Conservation (phyloP, 2,113 vertebrate species). For the Ceyx cyanopectus region DNA sequence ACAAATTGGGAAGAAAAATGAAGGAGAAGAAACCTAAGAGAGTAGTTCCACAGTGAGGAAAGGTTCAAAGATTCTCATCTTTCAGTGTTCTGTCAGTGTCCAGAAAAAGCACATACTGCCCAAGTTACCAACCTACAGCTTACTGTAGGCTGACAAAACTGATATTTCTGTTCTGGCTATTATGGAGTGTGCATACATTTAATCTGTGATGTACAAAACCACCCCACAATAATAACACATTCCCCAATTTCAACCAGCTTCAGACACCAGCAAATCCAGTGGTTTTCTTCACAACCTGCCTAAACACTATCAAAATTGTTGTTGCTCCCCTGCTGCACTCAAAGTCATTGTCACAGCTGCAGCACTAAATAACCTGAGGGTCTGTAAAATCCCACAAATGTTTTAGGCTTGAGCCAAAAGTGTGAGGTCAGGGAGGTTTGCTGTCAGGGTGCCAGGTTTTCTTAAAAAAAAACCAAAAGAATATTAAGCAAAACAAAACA, state of each 20-base stretch:
- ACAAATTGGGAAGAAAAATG: neutral
- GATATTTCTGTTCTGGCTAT: neutral
- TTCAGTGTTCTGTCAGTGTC: neutral
- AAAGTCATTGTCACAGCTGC: slow-evolving; percentile 35
- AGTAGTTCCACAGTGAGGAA: neutral
- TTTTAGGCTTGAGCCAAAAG: neutral
- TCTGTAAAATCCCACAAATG: neutral
- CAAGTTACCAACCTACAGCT: neutral
- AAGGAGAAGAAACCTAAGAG: neutral
- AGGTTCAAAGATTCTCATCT: neutral
- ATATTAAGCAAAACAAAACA: neutral
- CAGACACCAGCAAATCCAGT: neutral
- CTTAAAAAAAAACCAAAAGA: neutral
- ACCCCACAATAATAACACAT: neutral
- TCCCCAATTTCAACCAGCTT: neutral
- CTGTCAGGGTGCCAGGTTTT: neutral
- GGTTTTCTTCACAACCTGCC: neutral
- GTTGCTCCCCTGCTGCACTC: neutral
- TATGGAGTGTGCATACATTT: neutral
- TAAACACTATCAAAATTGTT: neutral
- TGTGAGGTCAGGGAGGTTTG: neutral
- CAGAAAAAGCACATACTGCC: neutral
- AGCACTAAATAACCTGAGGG: neutral
- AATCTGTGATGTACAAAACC: neutral
- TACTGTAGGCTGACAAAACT: neutral